These are phyloP conservation scores for Coecobrya sp. DNA, from an alignment of 2,888 invertebrate species.

Conservation along the genomic window DNA sequence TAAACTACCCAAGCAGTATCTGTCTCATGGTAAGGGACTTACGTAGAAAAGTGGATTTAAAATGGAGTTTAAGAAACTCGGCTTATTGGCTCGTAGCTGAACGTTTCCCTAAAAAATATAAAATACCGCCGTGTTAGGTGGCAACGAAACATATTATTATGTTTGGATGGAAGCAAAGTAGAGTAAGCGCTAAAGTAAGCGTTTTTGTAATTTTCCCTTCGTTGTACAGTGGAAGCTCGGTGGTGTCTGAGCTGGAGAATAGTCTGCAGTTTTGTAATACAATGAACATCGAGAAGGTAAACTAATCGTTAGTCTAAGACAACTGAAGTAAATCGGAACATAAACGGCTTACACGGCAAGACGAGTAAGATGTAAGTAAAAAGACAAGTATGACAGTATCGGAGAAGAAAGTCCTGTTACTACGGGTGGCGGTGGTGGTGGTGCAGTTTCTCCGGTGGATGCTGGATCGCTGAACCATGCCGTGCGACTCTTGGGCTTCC, in stretches of 20 bases:
- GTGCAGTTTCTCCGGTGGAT: neutral
- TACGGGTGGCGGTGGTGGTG: neutral
- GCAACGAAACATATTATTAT: neutral
- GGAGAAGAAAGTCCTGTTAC: conserved; percentile 19
- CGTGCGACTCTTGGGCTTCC: conserved; percentile 3
- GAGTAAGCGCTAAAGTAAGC: neutral
- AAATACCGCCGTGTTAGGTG: neutral
- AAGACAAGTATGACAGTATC: conserved; percentile 48
- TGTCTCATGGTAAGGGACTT: neutral
- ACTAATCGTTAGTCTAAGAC: conserved; percentile 60
- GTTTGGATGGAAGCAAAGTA: neutral
- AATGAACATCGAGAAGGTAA: conserved; percentile 47
- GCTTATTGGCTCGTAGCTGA: neutral
- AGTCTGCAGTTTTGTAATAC: neutral
- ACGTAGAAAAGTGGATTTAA: neutral
- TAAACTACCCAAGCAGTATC: neutral
- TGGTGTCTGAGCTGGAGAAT: neutral
- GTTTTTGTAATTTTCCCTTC: neutral
- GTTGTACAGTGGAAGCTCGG: neutral
- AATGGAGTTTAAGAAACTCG: neutral
- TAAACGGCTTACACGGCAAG: conserved; percentile 60
- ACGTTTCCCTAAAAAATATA: neutral
- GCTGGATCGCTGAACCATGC: conserved; percentile 49
- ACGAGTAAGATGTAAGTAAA: conserved; percentile 49
- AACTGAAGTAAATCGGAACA: conserved; percentile 50